Conservation (phyloP, 2,113 vertebrate genomes). For the Vicugna pacos region DNA sequence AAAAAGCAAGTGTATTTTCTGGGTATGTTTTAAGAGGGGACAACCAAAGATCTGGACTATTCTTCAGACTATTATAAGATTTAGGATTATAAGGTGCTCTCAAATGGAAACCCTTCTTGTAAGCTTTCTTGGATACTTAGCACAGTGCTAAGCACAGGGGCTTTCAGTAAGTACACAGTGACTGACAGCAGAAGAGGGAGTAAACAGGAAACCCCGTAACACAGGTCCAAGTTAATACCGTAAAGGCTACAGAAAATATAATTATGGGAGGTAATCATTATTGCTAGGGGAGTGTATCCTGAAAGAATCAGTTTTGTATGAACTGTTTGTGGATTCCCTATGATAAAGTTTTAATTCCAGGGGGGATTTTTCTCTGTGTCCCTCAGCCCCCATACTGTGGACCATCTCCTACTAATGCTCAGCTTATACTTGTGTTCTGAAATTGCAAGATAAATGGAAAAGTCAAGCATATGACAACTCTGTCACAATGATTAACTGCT, state of each 20-base stretch:
- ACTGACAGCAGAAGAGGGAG: not conserved
- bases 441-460: slow-evolving; percentile 16
- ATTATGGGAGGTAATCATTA: slow-evolving; percentile 12
- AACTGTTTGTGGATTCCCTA: not conserved
- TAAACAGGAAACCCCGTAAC: not conserved
- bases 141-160: not conserved
- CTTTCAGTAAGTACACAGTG: not conserved
- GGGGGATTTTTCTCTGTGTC: not conserved
- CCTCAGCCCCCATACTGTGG: not conserved
- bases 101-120: not conserved
- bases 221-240: not conserved
- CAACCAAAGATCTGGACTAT: slow-evolving; percentile 3
- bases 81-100: slow-evolving; percentile 31
- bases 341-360: not conserved
- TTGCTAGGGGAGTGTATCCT: not conserved
- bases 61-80: not conserved
- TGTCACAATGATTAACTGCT: slow-evolving; percentile 36
- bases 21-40: slow-evolving; percentile 35
- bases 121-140: not conserved
- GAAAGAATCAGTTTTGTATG: not conserved
- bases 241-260: not conserved
- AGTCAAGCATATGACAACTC: slow-evolving; percentile 17
- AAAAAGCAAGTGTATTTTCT: slow-evolving; percentile 28
- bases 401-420: not conserved
- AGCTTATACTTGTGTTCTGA: slow-evolving; percentile 32